These are phyloP conservation scores for Epirrhoe tristata DNA, from an alignment of 2,888 invertebrate species.

Conservation along the genomic window DNA sequence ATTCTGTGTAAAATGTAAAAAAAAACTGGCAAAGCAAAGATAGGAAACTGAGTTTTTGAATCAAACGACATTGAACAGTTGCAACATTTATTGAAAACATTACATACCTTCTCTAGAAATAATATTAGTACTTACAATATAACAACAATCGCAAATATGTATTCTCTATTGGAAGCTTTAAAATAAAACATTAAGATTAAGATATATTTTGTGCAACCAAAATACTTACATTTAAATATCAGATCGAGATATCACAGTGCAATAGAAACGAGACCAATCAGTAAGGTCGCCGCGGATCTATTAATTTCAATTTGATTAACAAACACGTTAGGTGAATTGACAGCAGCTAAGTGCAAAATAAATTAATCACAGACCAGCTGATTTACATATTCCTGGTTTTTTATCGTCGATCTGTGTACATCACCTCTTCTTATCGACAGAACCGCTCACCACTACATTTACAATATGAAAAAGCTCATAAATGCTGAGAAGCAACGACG, in stretches of 20 bases:
- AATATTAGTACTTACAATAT: slow-evolving; percentile 9
- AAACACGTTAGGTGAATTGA: neutral
- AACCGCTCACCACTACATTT: neutral
- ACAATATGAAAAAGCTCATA: slow-evolving; percentile 4
- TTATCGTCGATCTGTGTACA: neutral
- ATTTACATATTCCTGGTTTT: neutral
- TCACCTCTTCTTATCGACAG: neutral
- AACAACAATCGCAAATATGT: slow-evolving; percentile 14
- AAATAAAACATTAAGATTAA: slow-evolving; percentile 8
- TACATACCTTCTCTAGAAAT: slow-evolving; percentile 38
- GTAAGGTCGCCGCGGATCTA: too few species aligned
- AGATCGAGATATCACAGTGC: slow-evolving; percentile 33
- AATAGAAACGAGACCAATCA: slow-evolving; percentile 9
- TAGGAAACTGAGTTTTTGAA: slow-evolving; percentile 1
- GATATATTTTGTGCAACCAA: neutral
- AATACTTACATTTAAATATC: slow-evolving; percentile 14
- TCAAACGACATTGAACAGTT: slow-evolving; percentile 25
- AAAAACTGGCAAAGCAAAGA: too few species aligned
- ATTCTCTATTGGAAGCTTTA: slow-evolving; percentile 2
- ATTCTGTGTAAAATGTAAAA: neutral
- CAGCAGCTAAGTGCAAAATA: neutral
- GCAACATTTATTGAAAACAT: slow-evolving; percentile 51
- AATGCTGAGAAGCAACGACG: slow-evolving; percentile 13
- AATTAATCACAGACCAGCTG: neutral
- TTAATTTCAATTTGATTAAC: too few species aligned